Conservation (phyloP, 2,797 vertebrate genomes). For the Gymnothorax reevesii region DNA sequence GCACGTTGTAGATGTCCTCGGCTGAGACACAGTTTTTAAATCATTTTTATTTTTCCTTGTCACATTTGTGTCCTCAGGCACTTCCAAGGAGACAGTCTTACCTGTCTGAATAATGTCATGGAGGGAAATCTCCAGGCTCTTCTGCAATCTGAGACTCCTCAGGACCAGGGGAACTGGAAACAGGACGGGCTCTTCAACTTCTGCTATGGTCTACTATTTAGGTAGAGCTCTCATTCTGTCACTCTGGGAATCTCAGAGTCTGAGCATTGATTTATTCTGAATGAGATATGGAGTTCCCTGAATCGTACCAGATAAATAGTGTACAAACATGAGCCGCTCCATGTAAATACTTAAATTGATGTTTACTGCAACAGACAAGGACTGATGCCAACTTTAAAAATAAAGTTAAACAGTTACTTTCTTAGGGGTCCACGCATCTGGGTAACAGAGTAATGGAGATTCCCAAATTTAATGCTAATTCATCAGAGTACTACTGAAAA, state of each 20-base stretch:
- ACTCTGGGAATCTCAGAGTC: too few relatives aligned
- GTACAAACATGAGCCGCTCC: constrained; percentile 56
- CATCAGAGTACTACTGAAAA: not conserved
- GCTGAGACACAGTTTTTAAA: not conserved
- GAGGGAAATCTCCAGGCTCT: constrained; percentile 66
- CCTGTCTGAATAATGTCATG: constrained; percentile 66
- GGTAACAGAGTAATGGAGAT: not conserved
- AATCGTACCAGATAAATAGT: constrained; percentile 62
- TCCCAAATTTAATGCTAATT: not conserved
- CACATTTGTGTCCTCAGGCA: constrained; percentile 65
- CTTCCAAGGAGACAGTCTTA: constrained; percentile 70
- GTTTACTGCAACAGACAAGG: constrained; percentile 29
- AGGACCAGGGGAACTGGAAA: constrained; percentile 71
- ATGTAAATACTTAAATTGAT: constrained; percentile 56
- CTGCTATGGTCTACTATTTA: constrained; percentile 76
- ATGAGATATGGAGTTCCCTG: not conserved
- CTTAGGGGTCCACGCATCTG: constrained; percentile 2
- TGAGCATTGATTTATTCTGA: too few relatives aligned
- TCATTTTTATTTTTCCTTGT: not conserved
- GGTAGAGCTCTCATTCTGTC: constrained; percentile 61
- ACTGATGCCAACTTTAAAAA: constrained; percentile 1
- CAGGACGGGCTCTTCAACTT: constrained; percentile 76
- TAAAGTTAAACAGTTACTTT: not conserved
- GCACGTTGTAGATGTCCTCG: not conserved
- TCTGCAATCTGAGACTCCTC: constrained; percentile 62